Conservation (phyloP, 1,140 invertebrate species). For the Drosophila trapezifrons region DNA sequence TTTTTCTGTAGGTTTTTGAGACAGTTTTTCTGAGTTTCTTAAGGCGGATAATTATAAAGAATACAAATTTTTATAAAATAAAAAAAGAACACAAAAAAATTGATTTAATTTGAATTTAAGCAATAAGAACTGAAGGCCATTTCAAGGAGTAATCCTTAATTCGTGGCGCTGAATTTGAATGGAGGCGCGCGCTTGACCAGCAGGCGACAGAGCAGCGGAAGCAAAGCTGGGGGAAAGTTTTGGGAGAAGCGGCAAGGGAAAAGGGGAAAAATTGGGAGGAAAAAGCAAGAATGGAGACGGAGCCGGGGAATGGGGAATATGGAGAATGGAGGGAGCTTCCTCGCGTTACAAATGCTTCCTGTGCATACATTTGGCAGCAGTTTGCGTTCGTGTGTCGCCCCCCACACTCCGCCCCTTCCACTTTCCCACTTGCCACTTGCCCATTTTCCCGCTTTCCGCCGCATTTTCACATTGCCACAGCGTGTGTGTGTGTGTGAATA, state of each 20-base stretch:
- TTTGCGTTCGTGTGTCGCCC: slow-evolving; percentile 21
- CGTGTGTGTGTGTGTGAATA: slow-evolving; percentile 21
- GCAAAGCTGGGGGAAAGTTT: slow-evolving; percentile 28
- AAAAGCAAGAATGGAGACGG: not conserved
- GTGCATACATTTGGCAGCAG: slow-evolving; percentile 78
- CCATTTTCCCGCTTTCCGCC: not conserved
- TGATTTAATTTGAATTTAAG: not conserved
- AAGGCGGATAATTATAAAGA: too few relatives aligned
- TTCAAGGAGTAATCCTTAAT: slow-evolving; percentile 8
- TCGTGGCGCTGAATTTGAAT: slow-evolving; percentile 5
- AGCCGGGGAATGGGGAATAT: not conserved
- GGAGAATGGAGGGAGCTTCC: slow-evolving; percentile 15
- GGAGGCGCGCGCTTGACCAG: slow-evolving; percentile 34
- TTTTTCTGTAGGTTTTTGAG: too few relatives aligned
- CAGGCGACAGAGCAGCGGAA: slow-evolving; percentile 25
- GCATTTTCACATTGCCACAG: slow-evolving; percentile 1
- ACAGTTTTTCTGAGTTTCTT: too few relatives aligned
- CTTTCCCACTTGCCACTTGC: slow-evolving; percentile 1
- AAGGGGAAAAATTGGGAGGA: slow-evolving; percentile 7
- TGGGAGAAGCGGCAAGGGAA: slow-evolving; percentile 1
- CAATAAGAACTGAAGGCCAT: not conserved
- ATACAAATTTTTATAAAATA: too few relatives aligned
- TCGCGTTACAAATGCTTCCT: slow-evolving; percentile 78
- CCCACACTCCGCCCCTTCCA: slow-evolving; percentile 1
- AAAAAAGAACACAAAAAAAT: too few relatives aligned